Evolutionary conservation across 2,113 vertebrate species (phyloP).

Genomic region (Phasianus colchicus): DNA sequence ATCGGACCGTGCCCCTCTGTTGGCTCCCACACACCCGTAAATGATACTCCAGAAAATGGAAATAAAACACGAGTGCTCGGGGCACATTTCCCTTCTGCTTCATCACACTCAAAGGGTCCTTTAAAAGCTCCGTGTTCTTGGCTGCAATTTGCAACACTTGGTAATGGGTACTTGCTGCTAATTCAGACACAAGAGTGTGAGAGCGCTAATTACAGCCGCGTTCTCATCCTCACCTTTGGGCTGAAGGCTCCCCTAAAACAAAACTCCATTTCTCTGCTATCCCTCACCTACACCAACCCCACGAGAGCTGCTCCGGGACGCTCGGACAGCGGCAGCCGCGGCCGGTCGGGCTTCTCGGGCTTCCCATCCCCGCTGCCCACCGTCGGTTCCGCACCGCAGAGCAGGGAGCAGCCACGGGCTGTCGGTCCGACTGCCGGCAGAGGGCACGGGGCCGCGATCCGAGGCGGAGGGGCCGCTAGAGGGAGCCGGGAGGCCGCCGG

Average conservation of each 20-base stretch:
- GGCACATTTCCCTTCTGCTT: constrained; percentile 57
- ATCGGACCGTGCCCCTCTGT: background rate
- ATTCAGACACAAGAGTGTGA: background rate
- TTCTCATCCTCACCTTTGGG: background rate
- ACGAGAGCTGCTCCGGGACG: too few relatives aligned
- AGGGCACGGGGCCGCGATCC: too few relatives aligned
- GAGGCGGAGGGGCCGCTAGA: too few relatives aligned
- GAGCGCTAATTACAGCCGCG: background rate
- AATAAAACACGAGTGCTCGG: constrained; percentile 35
- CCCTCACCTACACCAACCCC: background rate
- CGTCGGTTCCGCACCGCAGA: too few relatives aligned
- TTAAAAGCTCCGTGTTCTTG: background rate
- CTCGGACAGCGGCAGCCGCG: too few relatives aligned
- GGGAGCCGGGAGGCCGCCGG: too few relatives aligned
- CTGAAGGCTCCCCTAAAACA: background rate
- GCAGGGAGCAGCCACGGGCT: too few relatives aligned
- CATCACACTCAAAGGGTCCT: background rate
- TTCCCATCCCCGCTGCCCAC: too few relatives aligned
- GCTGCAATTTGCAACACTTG: background rate
- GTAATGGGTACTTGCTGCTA: background rate
- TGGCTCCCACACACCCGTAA: constrained; percentile 27
- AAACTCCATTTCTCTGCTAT: background rate
- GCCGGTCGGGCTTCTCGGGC: too few relatives aligned
- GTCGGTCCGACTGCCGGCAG: too few relatives aligned
- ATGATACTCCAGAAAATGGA: constrained; percentile 45